Base-by-base conservation (phyloP, 2,888 invertebrate species). In the Diaphora mendica region DNA sequence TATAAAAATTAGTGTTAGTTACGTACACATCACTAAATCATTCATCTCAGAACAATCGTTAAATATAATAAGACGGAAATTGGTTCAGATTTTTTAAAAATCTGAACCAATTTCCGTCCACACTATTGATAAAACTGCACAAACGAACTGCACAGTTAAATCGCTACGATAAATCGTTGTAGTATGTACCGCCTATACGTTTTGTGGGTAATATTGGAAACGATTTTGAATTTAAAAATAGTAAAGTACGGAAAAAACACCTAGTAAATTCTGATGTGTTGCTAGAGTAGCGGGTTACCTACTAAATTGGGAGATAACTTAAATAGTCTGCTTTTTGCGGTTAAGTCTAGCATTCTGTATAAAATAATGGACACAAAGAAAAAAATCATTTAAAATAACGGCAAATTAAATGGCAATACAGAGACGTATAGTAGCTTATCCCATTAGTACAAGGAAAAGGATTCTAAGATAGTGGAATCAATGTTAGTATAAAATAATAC, bases 341-440 rank as follows among this genome's bases (percentile, higher is more conserved):
- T n/a, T n/a, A n/a, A n/a, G n/a, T n/a, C n/a, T n/a, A n/a, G n/a
- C n/a, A n/a, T n/a, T n/a, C n/a, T n/a, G n/a, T n/a, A n/a, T n/a
- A n/a, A n/a, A n/a, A n/a, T 59, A 3, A 13, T n/a, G 11, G 20
- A 48, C 33, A 70, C 35, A 70, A 44, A 44, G 30, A 17, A 55
- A 30, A 39, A 62, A 26, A 48, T 33, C 64, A 64, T 42, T 26
- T 33, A 64, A 64, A 70, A 20, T 33, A 62, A 26, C 15, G 26
- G 33, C n/a, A 44, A 11, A 51, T n/a, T 67, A 67, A 13, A 66
- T 3, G 2, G 3, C 30, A 71, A 3, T n/a, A 26, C 13, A 71
- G 42, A 68, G 64, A 68, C 68, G 68, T 64, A 64, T 71, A 71
- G 68, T 42, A 71, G 77, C 68, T 72, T 73, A 65, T 64, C 30